Percentiles rank a stretch among this genome's conserved stretches.
phyloP scores from a whole-genome alignment of 2,797 vertebrate genomes.

The Manis javanica region DNA sequence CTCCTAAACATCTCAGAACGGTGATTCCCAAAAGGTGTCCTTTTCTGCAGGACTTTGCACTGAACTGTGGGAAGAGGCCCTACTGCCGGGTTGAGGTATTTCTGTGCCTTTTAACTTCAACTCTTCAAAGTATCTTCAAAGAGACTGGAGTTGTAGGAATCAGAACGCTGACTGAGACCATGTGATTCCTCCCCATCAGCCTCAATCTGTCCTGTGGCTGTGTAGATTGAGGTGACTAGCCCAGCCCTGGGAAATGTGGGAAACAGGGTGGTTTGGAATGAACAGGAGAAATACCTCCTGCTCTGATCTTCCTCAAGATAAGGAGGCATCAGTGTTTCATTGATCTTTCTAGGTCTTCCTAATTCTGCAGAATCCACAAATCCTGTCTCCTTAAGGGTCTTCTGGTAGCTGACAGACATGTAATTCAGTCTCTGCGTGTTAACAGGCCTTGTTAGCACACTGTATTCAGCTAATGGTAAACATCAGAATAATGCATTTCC shows the following conservation, averaged over 20 bases:
- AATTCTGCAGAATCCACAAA: constrained; percentile 74
- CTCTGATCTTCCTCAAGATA: constrained; percentile 74
- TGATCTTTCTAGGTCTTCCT: constrained; percentile 67
- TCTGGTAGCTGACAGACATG: constrained; percentile 69
- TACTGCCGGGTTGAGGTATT: not conserved
- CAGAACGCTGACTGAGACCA: not conserved
- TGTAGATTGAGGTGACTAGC: not conserved
- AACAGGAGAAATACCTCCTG: constrained; percentile 61
- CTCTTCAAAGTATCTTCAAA: constrained; percentile 63
- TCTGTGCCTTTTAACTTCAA: constrained; percentile 25
- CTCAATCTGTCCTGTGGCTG: not conserved
- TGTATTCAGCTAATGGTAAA: constrained; percentile 53
- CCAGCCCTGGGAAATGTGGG: constrained; percentile 47
- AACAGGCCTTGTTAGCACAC: constrained; percentile 66
- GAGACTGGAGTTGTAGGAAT: constrained; percentile 25
- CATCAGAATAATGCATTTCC: constrained; percentile 56
- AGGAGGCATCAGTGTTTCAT: constrained; percentile 51
- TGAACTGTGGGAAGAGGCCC: not conserved
- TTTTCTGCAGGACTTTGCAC: not conserved
- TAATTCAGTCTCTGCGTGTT: constrained; percentile 67
- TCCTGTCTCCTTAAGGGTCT: constrained; percentile 59
- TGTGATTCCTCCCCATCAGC: not conserved
- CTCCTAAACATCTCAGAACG: not conserved
- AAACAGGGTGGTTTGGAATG: constrained; percentile 31
- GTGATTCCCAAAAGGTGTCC: not conserved